Evolutionary conservation across 2,797 vertebrate genomes (phyloP).

Genomic region (Oophaga sylvatica): DNA sequence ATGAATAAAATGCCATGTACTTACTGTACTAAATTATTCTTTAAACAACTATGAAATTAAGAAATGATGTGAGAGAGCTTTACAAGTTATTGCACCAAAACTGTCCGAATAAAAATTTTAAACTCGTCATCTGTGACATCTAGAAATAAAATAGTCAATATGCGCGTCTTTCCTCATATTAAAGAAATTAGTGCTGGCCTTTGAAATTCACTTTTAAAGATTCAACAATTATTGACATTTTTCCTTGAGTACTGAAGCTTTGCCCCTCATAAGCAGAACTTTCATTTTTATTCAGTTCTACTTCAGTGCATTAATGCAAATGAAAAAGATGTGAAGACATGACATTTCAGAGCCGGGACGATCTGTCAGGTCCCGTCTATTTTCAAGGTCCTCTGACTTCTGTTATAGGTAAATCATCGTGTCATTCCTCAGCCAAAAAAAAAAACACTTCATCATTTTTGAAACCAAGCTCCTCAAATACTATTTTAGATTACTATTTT

Average conservation of each 20-base stretch:
- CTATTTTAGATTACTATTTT: constrained; percentile 31
- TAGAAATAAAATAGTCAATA: constrained; percentile 46
- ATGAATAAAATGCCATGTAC: not conserved
- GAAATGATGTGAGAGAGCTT: constrained; percentile 10
- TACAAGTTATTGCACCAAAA: constrained; percentile 25
- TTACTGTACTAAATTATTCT: not conserved
- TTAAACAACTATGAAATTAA: constrained; percentile 28
- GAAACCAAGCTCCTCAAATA: constrained; percentile 32
- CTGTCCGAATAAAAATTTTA: constrained; percentile 13
- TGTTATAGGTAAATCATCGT: constrained; percentile 51
- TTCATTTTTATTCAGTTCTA: constrained; percentile 59
- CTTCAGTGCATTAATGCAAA: constrained; percentile 56
- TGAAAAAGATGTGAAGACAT: constrained; percentile 59
- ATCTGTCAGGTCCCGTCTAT: constrained; percentile 50
- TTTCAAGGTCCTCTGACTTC: constrained; percentile 54
- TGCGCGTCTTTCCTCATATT: constrained; percentile 38
- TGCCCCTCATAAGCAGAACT: constrained; percentile 50
- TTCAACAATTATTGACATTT: constrained; percentile 60
- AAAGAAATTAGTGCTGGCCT: constrained; percentile 57
- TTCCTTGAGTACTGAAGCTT: constrained; percentile 33
- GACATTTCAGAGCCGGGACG: constrained; percentile 52
- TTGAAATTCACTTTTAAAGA: constrained; percentile 52
- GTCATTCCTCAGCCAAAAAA: constrained; percentile 38
- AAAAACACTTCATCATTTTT: constrained; percentile 49
- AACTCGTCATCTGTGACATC: constrained; percentile 44